A percentile compares a stretch with the other conserved stretches of the same genome.
phyloP scores from a whole-genome alignment of 2,797 vertebrate species.

The Diplodus puntazzo region DNA sequence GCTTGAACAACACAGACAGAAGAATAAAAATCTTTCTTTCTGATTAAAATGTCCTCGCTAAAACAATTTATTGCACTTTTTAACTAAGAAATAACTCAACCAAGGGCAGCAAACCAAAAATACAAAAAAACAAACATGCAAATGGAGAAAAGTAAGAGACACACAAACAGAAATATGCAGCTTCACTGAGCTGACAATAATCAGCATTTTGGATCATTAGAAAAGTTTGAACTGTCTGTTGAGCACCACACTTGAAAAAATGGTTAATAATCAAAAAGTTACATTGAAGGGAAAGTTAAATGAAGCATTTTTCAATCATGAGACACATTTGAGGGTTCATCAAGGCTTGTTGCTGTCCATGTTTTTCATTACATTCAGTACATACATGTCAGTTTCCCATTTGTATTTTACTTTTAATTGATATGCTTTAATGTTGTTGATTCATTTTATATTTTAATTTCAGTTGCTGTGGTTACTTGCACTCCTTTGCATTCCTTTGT shows the following conservation, averaged over 20 bases:
- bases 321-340: background rate
- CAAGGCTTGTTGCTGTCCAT: background rate
- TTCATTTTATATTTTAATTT: slow-evolving; percentile 17
- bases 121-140: background rate
- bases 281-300: background rate
- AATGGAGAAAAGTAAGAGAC: background rate
- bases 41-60: too few relatives aligned
- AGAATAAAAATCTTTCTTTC: too few relatives aligned
- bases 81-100: too few relatives aligned
- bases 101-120: background rate
- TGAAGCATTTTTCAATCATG: background rate
- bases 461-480: slow-evolving; percentile 27
- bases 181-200: background rate
- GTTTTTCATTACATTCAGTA: background rate
- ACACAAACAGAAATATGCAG: background rate
- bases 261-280: background rate
- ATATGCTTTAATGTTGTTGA: slow-evolving; percentile 7
- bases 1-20: too few relatives aligned
- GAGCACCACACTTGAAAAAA: too few relatives aligned
- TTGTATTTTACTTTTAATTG: too few relatives aligned
- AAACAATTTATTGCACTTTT: too few relatives aligned
- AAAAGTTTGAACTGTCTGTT: background rate
- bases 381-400: too few relatives aligned
- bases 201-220: background rate
- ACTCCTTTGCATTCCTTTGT: background rate